Percentiles rank a stretch among this genome's conserved stretches.
Evolutionary conservation across 1,140 invertebrate genomes (phyloP).

Genomic region (Drosophila sp.): DNA sequence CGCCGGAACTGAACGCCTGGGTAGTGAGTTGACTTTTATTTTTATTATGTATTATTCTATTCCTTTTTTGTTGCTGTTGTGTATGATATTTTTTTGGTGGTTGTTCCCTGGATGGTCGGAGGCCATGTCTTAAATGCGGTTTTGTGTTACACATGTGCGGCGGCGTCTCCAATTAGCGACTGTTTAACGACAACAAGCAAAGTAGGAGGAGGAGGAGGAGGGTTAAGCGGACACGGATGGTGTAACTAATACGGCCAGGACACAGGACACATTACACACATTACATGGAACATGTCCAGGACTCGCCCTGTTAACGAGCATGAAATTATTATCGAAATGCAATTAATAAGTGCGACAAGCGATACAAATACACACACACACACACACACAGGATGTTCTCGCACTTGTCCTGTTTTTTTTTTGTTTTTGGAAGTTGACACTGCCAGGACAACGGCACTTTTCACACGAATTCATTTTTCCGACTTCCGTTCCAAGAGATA

Average conservation of each 20-base stretch:
- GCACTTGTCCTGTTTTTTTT: conserved; percentile 56
- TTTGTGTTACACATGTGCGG: conserved; percentile 79
- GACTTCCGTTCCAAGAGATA: conserved; percentile 3
- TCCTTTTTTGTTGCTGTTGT: neutral
- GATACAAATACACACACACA: conserved; percentile 16
- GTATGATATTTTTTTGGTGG: conserved; percentile 28
- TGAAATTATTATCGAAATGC: conserved; percentile 80
- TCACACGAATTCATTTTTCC: conserved; percentile 58
- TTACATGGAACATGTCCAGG: conserved; percentile 10
- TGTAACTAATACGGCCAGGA: conserved; percentile 67
- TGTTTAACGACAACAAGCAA: conserved; percentile 70
- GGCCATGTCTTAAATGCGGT: conserved; percentile 70
- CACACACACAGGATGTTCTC: conserved; percentile 45
- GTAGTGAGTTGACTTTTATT: conserved; percentile 9
- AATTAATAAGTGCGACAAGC: conserved; percentile 68
- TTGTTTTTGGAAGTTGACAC: conserved; percentile 41
- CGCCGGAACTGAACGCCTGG: conserved; percentile 53
- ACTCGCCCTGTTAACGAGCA: conserved; percentile 62
- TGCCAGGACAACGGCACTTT: conserved; percentile 24
- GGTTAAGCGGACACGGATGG: conserved; percentile 23
- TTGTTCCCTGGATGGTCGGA: conserved; percentile 30
- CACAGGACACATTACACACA: neutral
- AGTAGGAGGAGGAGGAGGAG: neutral
- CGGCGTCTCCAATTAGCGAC: conserved; percentile 70
- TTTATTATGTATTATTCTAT: conserved; percentile 13